Conservation (phyloP, 1,140 invertebrate genomes). For the Antheraea pernyi region DNA sequence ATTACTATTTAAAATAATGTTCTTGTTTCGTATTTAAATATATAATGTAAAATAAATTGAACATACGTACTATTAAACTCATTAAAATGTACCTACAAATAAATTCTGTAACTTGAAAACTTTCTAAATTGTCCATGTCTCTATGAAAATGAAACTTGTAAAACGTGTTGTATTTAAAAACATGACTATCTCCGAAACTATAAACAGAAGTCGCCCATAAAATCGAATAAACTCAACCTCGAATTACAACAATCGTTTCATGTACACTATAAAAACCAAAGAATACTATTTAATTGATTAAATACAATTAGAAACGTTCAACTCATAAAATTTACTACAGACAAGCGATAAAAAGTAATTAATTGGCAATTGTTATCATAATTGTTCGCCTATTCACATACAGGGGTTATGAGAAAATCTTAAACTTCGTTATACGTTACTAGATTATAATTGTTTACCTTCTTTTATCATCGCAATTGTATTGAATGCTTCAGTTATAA, state of each 20-base stretch:
- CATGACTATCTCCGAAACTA: background rate
- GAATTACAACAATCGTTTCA: slow-evolving; percentile 9
- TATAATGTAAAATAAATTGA: too few species aligned
- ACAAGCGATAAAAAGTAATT: slow-evolving; percentile 32
- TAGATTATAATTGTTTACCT: slow-evolving; percentile 9
- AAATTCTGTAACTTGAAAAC: too few species aligned
- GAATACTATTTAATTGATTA: slow-evolving; percentile 29
- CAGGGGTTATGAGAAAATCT: slow-evolving; percentile 12
- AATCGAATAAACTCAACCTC: background rate
- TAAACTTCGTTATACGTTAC: slow-evolving; percentile 8
- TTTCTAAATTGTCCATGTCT: too few species aligned
- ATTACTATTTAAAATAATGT: too few species aligned
- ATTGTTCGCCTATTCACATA: slow-evolving; percentile 17
- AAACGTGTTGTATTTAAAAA: background rate
- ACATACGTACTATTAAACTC: too few species aligned
- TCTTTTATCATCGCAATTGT: background rate
- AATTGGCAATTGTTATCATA: slow-evolving; percentile 27
- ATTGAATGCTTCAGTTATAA: background rate
- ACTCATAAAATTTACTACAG: slow-evolving; percentile 26
- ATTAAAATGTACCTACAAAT: too few species aligned
- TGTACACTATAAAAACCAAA: slow-evolving; percentile 6
- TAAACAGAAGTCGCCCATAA: background rate
- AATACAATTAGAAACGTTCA: slow-evolving; percentile 28
- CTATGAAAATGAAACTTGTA: background rate
- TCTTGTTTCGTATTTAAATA: too few species aligned